phyloP scores from a whole-genome alignment of 2,888 invertebrate species.

The Lottia gigantea region DNA sequence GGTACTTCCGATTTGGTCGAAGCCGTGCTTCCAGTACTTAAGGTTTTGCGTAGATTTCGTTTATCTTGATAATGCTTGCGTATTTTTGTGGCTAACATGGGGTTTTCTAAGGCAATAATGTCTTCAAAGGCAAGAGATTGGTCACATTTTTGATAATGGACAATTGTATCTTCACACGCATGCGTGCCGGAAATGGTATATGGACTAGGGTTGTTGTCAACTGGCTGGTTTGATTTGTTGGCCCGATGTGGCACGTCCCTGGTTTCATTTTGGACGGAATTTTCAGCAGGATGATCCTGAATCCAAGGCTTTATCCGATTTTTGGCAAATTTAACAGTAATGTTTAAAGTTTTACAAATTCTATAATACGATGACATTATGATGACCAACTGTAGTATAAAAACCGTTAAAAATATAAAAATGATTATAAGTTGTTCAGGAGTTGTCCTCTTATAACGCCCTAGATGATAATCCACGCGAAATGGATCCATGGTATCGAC shows the following conservation, averaged over 20 bases:
- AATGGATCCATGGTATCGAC: slow-evolving; percentile 49
- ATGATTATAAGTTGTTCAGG: slow-evolving; percentile 41
- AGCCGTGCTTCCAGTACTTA: slow-evolving; percentile 32
- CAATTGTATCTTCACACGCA: slow-evolving; percentile 39
- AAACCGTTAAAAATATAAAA: slow-evolving; percentile 38
- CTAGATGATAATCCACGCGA: slow-evolving; percentile 12
- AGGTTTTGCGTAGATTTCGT: slow-evolving; percentile 39
- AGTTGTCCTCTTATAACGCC: slow-evolving; percentile 4
- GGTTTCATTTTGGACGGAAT: slow-evolving; percentile 46
- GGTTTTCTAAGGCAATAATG: slow-evolving; percentile 53
- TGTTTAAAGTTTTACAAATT: slow-evolving; percentile 50
- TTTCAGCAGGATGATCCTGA: slow-evolving; percentile 23
- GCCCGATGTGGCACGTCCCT: slow-evolving; percentile 26
- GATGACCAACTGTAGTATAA: slow-evolving; percentile 40
- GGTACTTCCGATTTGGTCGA: slow-evolving; percentile 35
- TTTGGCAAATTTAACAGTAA: slow-evolving; percentile 42
- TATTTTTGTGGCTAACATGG: slow-evolving; percentile 36
- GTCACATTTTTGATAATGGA: slow-evolving; percentile 55
- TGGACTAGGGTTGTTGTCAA: slow-evolving; percentile 17
- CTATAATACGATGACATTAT: slow-evolving; percentile 50
- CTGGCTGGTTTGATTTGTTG: slow-evolving; percentile 23
- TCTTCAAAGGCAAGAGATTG: slow-evolving; percentile 51
- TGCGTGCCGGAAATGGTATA: slow-evolving; percentile 38
- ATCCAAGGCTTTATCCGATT: slow-evolving; percentile 47
- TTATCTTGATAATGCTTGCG: slow-evolving; percentile 27